Base-by-base conservation (phyloP, 92 coral and sea anemone species). In the Palythoa grandis region DNA sequence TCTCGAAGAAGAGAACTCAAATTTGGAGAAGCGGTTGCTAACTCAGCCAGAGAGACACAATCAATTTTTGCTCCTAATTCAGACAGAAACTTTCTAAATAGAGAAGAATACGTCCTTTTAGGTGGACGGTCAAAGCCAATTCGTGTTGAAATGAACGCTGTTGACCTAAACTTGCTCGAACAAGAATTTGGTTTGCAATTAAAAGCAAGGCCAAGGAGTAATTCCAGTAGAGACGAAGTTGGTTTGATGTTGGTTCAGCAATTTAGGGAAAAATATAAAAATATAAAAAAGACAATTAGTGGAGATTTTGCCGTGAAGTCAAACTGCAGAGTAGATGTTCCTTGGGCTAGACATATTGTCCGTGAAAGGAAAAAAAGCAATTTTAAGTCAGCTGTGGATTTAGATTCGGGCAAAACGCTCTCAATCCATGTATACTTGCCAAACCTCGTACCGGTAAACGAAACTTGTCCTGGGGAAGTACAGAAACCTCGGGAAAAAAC, bases 361-460 rank as follows among this genome's bases (percentile, higher is more conserved):
- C 84, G 72, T 39, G 82, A 82, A 13, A 71, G 79, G 35, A 56
- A 71, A 14, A 58, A 77, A 58, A 35, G 19, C 35, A 48, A 66
- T 7, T 15, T 52, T n/a, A 57, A 2, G n/a, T 50, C 85, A 52
- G 22, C 75, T 50, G 19, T 47, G 58, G 87, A 92, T 39, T 86
- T 86, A n/a, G 95, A 94, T 14, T 87, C 87, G 54, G 94, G 98
- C 0, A 74, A 95, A 83, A 92, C 82, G 77, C 84, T 94, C 7
- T 92, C 98, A 10, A 94, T 94, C 79, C 98, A 94, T 70, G 95
- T 94, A 39, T 94, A 94, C 86, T 82, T 94, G 50, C 98, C 98
- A 23, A 94, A 94, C 83, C 22, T 65, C 6, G 48, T 48, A 4
- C 85, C 85, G 12, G 22, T 20, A 22, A 65, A 25, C 7, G 47